Conservation (phyloP, 2,113 vertebrate species). For the Tragelaphus scriptus region DNA sequence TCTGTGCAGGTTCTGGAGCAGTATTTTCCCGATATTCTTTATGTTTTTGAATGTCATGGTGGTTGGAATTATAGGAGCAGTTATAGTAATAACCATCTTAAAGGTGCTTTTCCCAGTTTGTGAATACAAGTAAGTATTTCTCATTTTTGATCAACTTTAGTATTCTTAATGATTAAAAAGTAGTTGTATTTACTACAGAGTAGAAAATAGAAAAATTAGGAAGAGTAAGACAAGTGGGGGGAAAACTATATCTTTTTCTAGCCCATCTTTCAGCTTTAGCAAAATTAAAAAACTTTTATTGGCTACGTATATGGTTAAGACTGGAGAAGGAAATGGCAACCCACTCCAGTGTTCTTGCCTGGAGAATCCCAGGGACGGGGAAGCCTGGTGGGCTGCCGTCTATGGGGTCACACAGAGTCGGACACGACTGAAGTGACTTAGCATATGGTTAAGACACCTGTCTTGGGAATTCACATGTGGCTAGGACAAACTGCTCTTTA, state of each 20-base stretch:
- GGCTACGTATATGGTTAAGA: not conserved
- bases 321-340: too few species aligned
- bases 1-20: constrained; percentile 86
- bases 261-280: not conserved
- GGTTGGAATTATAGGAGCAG: constrained; percentile 88
- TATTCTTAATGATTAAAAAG: constrained; percentile 18
- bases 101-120: constrained; percentile 88
- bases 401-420: too few species aligned
- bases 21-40: constrained; percentile 89
- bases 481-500: not conserved
- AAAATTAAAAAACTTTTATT: not conserved
- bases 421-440: too few species aligned
- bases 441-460: not conserved
- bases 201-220: not conserved
- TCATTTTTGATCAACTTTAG: not conserved
- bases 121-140: constrained; percentile 88
- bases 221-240: not conserved
- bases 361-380: too few species aligned
- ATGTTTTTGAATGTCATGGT: constrained; percentile 90
- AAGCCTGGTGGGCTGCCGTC: too few species aligned
- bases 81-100: constrained; percentile 87
- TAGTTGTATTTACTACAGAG: not conserved
- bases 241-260: not conserved
- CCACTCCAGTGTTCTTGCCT: too few species aligned
- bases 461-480: not conserved